A percentile compares a stretch with the other conserved stretches of the same genome.
Conservation (phyloP, 2,113 vertebrate genomes). For the Heterochromis multidens region DNA sequence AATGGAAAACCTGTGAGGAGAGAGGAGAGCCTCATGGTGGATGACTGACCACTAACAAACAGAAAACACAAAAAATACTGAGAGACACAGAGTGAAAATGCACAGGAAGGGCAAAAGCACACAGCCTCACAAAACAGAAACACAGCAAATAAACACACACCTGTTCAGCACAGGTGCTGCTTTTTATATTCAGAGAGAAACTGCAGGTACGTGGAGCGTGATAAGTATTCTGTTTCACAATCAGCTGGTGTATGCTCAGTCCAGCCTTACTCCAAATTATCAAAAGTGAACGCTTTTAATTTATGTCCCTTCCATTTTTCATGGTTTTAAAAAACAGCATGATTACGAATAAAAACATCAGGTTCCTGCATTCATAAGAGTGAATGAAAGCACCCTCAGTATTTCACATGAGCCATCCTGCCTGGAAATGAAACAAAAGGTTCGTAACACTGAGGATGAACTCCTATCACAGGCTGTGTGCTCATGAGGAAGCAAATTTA, state of each 20-base stretch:
- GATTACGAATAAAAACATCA: neutral
- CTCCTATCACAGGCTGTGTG: neutral
- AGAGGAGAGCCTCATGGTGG: neutral
- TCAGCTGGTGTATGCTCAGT: neutral
- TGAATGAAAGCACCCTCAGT: neutral
- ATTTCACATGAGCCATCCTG: neutral
- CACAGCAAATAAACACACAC: neutral
- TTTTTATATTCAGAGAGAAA: neutral
- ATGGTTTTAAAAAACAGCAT: neutral
- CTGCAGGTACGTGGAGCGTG: neutral
- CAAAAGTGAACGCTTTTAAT: neutral
- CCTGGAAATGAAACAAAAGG: conserved; percentile 5
- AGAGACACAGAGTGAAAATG: neutral
- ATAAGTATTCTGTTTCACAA: neutral
- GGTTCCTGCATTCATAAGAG: neutral
- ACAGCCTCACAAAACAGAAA: neutral
- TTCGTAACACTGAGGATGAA: neutral
- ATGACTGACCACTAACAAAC: neutral
- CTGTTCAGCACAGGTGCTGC: conserved; percentile 12
- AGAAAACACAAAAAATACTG: neutral
- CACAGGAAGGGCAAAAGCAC: neutral
- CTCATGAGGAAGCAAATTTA: neutral
- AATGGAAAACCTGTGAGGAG: conserved; percentile 20
- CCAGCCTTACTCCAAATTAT: neutral
- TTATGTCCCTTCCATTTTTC: neutral